Conservation (phyloP, 2,797 vertebrate species). For the Carapus acus region DNA sequence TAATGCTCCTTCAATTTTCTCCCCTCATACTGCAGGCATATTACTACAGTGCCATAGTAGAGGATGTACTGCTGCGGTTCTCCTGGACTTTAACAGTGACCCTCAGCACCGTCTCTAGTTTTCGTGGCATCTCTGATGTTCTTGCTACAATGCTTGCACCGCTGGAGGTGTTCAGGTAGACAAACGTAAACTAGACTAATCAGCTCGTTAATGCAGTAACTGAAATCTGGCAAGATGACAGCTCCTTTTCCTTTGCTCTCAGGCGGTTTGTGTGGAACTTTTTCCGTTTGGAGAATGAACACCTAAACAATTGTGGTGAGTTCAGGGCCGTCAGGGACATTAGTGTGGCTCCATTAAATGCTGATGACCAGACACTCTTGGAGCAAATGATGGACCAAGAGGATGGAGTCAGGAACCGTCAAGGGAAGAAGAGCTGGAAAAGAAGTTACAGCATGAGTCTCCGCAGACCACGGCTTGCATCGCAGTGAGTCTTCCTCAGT, state of each 20-base stretch:
- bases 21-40: slow-evolving; percentile 93
- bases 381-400: slow-evolving; percentile 99
- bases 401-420: slow-evolving; percentile 91
- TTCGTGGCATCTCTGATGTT: slow-evolving; percentile 74
- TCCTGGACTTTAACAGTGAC: slow-evolving; percentile 90
- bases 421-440: slow-evolving; percentile 93
- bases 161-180: slow-evolving; percentile 93
- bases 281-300: slow-evolving; percentile 96
- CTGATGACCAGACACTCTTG: slow-evolving; percentile 91
- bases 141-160: slow-evolving; percentile 89
- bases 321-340: slow-evolving; percentile 96
- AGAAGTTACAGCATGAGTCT: slow-evolving; percentile 92
- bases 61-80: slow-evolving; percentile 91
- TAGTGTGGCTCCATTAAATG: slow-evolving; percentile 90
- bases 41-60: slow-evolving; percentile 97
- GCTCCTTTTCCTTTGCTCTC: not conserved
- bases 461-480: slow-evolving; percentile 83
- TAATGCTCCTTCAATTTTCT: no score
- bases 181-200: not conserved
- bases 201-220: no score
- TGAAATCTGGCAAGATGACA: not conserved
- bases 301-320: slow-evolving; percentile 97
- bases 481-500: slow-evolving; percentile 87
- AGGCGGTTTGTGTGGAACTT: slow-evolving; percentile 99
- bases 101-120: slow-evolving; percentile 66